These are phyloP conservation scores for Bovichtus variegatus DNA, from an alignment of 2,797 vertebrate species.

Conservation along the genomic window DNA sequence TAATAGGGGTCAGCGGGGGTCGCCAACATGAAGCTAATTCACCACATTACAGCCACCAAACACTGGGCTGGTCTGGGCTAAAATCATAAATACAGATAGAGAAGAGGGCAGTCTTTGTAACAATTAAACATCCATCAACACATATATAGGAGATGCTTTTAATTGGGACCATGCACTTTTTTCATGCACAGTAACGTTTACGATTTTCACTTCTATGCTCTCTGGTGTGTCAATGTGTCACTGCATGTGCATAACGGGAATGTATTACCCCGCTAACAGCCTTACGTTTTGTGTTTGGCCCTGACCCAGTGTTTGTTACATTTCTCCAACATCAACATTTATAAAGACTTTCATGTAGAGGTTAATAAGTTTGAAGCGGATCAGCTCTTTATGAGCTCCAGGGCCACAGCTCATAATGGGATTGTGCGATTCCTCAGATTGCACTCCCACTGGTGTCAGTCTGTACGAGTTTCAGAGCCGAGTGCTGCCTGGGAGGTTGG, in stretches of 20 bases:
- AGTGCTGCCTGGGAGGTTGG: slow-evolving; percentile 47
- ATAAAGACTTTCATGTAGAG: slow-evolving; percentile 59
- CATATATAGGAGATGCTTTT: slow-evolving; percentile 16
- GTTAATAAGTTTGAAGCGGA: slow-evolving; percentile 65
- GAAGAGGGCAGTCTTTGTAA: slow-evolving; percentile 9
- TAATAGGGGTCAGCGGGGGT: slow-evolving; percentile 80
- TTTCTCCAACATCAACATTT: slow-evolving; percentile 59
- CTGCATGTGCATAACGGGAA: slow-evolving; percentile 30
- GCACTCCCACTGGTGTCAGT: slow-evolving; percentile 55
- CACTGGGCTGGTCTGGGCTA: slow-evolving; percentile 22
- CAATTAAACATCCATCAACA: background rate
- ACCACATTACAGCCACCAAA: slow-evolving; percentile 66
- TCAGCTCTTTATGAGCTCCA: slow-evolving; percentile 58
- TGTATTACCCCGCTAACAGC: slow-evolving; percentile 24
- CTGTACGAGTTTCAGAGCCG: slow-evolving; percentile 16
- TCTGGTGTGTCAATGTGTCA: slow-evolving; percentile 15
- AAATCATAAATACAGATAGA: slow-evolving; percentile 58
- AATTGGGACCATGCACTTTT: slow-evolving; percentile 10
- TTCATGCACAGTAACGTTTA: slow-evolving; percentile 12
- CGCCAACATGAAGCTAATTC: slow-evolving; percentile 75
- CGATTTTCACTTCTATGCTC: slow-evolving; percentile 15
- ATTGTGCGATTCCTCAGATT: slow-evolving; percentile 63
- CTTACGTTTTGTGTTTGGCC: slow-evolving; percentile 36
- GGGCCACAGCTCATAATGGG: slow-evolving; percentile 60
- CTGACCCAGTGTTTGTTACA: slow-evolving; percentile 29